Evolutionary conservation across 2,113 vertebrate species (phyloP).

Genomic region (Corythoichthys haematopterus): DNA sequence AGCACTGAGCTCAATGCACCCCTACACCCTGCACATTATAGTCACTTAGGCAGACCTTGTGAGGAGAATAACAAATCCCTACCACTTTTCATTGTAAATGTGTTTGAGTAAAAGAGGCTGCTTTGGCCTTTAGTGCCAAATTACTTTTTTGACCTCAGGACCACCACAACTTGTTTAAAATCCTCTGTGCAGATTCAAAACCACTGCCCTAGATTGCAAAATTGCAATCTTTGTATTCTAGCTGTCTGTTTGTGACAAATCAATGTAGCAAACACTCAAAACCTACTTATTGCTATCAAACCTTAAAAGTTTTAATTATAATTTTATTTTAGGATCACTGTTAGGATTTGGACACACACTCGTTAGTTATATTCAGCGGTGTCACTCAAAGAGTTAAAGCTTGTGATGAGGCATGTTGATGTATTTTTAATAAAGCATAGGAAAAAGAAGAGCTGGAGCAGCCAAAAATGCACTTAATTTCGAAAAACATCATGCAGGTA

Average conservation of each 20-base stretch:
- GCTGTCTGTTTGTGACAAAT: background rate
- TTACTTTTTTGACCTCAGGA: constrained; percentile 45
- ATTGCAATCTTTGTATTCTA: background rate
- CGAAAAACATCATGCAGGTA: no score
- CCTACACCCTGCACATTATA: constrained; percentile 50
- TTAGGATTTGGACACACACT: background rate
- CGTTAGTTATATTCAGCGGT: background rate
- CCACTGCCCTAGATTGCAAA: background rate
- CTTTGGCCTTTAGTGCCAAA: constrained; percentile 17
- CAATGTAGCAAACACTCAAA: background rate
- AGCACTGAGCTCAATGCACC: constrained; percentile 33
- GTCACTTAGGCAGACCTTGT: constrained; percentile 43
- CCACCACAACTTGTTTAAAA: constrained; percentile 14
- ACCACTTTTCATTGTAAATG: constrained; percentile 22
- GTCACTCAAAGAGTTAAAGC: background rate
- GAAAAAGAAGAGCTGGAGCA: no score
- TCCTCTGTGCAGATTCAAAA: constrained; percentile 7
- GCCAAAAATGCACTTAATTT: no score
- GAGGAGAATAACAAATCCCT: constrained; percentile 53
- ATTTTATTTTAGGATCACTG: background rate
- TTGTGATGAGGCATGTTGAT: no score
- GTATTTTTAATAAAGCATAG: no score
- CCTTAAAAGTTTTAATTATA: background rate
- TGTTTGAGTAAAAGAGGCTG: constrained; percentile 23
- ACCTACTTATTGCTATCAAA: background rate